Evolutionary conservation across 1,140 invertebrate genomes (phyloP).

Genomic region (Dinoponera quadriceps): DNA sequence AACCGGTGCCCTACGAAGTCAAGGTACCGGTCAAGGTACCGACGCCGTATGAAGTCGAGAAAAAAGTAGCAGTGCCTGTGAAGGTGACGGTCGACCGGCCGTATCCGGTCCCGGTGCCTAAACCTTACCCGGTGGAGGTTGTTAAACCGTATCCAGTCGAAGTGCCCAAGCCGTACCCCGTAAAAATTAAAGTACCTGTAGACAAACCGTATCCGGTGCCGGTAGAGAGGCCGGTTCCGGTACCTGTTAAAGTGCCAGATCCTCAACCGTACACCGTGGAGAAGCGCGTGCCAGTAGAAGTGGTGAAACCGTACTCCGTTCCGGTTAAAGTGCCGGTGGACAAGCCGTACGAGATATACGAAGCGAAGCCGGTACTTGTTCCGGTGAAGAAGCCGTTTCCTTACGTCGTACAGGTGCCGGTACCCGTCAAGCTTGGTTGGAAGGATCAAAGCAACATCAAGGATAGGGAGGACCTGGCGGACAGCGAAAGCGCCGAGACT

Average conservation of each 20-base stretch:
- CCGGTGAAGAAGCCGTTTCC: slow-evolving; percentile 59
- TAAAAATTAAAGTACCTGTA: slow-evolving; percentile 88
- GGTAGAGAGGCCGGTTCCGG: slow-evolving; percentile 87
- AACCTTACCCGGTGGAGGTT: slow-evolving; percentile 88
- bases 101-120: slow-evolving; percentile 85
- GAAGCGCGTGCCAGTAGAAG: slow-evolving; percentile 50
- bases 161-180: slow-evolving; percentile 88
- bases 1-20: slow-evolving; percentile 87
- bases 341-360: slow-evolving; percentile 79
- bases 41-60: slow-evolving; percentile 87
- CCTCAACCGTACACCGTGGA: slow-evolving; percentile 54
- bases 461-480: not conserved
- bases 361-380: slow-evolving; percentile 80
- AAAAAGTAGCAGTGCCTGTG: slow-evolving; percentile 87
- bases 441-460: not conserved
- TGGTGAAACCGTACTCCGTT: slow-evolving; percentile 58
- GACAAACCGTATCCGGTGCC: slow-evolving; percentile 88
- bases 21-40: slow-evolving; percentile 89
- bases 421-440: slow-evolving; percentile 27
- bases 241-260: slow-evolving; percentile 88
- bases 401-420: slow-evolving; percentile 56
- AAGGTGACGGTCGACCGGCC: slow-evolving; percentile 87
- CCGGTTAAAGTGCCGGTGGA: slow-evolving; percentile 87
- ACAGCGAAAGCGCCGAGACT: not conserved
- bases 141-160: slow-evolving; percentile 90